Evolutionary conservation across 2,797 vertebrate genomes (phyloP).

Genomic region (Acanthiza pusilla): DNA sequence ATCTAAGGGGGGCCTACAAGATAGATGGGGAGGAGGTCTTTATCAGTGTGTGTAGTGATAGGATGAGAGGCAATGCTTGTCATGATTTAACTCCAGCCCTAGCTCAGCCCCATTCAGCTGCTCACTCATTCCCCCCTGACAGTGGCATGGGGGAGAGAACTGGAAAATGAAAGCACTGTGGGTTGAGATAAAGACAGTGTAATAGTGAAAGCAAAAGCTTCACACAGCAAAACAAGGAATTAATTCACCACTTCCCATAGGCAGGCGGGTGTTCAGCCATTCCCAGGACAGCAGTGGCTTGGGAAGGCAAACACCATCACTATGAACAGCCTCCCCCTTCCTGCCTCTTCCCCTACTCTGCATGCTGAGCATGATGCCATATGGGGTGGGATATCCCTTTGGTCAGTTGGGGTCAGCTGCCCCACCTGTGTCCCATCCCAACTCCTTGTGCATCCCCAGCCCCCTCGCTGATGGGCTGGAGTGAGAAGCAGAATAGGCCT

Average conservation of each 20-base stretch:
- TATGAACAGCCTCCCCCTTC: not conserved
- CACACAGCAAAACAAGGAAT: not conserved
- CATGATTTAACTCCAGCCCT: not conserved
- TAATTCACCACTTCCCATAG: not conserved
- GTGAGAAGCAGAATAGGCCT: not conserved
- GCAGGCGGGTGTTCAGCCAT: not conserved
- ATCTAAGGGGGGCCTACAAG: not conserved
- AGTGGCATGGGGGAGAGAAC: not conserved
- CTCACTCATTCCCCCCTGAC: not conserved
- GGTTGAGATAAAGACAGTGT: not conserved
- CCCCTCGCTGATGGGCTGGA: not conserved
- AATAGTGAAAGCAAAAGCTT: not conserved
- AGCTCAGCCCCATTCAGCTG: not conserved
- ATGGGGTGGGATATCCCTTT: not conserved
- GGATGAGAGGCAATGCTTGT: fast-evolving
- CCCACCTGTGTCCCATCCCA: not conserved
- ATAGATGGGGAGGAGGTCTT: not conserved
- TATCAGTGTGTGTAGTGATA: not conserved
- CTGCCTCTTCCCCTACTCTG: not conserved
- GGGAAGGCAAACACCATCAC: not conserved
- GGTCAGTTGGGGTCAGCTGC: not conserved
- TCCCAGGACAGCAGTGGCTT: not conserved
- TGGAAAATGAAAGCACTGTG: not conserved
- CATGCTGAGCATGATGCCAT: not conserved
- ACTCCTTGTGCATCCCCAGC: not conserved